These are phyloP conservation scores for Nyctereutes procyonoides DNA, from an alignment of 2,113 vertebrate genomes.

Conservation along the genomic window DNA sequence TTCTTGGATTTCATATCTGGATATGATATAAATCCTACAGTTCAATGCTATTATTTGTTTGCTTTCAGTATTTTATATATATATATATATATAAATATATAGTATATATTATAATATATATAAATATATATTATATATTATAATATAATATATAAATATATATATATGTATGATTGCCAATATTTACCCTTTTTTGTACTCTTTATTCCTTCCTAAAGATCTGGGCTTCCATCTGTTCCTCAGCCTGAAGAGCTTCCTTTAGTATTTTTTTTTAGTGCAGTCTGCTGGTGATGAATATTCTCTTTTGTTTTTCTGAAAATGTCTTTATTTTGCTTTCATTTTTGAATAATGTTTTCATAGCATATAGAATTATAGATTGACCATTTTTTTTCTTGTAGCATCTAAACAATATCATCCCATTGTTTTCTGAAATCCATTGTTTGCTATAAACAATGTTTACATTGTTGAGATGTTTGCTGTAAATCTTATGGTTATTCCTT, in stretches of 20 bases:
- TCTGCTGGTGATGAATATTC: slow-evolving; percentile 18
- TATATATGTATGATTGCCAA: neutral
- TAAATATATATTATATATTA: neutral
- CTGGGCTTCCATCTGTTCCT: neutral
- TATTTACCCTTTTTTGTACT: neutral
- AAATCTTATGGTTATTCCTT: neutral
- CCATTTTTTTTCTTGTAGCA: neutral
- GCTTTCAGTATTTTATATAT: neutral
- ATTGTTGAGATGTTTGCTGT: neutral
- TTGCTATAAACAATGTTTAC: neutral
- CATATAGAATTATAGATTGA: slow-evolving; percentile 2
- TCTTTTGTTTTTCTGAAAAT: slow-evolving; percentile 19
- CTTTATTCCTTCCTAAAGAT: neutral
- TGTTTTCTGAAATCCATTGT: neutral
- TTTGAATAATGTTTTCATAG: slow-evolving; percentile 20
- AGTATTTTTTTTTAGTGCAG: neutral
- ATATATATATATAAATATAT: neutral
- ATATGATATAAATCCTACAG: neutral
- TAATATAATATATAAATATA: neutral
- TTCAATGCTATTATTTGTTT: neutral
- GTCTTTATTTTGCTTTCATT: slow-evolving; percentile 36
- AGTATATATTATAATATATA: neutral
- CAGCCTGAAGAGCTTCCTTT: neutral
- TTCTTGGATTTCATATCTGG: neutral
- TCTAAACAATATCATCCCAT: neutral